Base-by-base conservation (phyloP, 1,140 invertebrate genomes). In the Cydia strobilella region DNA sequence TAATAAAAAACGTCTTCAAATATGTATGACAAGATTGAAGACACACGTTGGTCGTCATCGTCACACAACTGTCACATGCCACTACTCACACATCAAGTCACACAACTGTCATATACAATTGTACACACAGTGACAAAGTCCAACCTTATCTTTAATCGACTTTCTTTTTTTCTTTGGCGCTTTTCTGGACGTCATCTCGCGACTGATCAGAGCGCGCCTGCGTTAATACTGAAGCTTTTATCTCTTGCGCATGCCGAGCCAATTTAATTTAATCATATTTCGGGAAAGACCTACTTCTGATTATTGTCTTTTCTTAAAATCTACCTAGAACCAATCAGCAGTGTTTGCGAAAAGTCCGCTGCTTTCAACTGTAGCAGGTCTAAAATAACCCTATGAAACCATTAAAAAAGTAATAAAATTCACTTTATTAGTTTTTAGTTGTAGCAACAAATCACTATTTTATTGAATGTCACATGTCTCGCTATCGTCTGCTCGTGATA, bases 141-240 rank as follows among this genome's bases (percentile, higher is more conserved):
- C 3, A 59, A 59, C 54, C 54, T 59, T 59, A 59, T 59, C 54
- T 12, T 59, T 59, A 23, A 59, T 23, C 20, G 20, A 35, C 65
- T 69, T 69, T 69, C 31, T 69, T 31, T 66, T 59, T 18, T 63
- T 39, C n/a, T 72, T 39, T n/a, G 79, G 66, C 65, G 62, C 42
- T 75, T 82, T 84, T 62, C 76, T 78, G 74, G 79, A 84, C 79
- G 81, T 76, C 77, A 83, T 83, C 76, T 77, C 87, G 79, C 63
- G 76, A 75, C 75, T 79, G 77, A 84, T 83, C 81, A 78, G 80
- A 81, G 76, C 77, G 78, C 84, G 80, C 75, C 82, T 79, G 75
- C 80, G 80, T 83, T 73, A 84, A 84, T 86, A 85, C 86, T 86
- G 81, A 87, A 69, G 74, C 76, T 59, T 35, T 51, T 27, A 73